phyloP scores from a whole-genome alignment of 2,113 vertebrate genomes.

The Osmerus mordax region DNA sequence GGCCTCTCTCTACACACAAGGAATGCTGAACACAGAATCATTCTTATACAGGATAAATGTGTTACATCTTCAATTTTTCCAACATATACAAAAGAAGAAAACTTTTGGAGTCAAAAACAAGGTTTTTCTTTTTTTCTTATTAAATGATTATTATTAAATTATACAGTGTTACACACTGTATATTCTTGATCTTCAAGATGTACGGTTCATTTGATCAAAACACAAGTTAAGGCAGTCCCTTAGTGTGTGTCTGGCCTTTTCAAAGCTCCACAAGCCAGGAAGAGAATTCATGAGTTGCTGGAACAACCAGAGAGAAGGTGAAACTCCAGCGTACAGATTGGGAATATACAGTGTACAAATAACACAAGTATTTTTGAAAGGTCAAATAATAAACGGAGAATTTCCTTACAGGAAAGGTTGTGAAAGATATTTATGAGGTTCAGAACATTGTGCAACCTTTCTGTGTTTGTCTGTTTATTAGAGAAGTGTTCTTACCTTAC shows the following conservation, averaged over 20 bases:
- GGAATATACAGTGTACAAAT: slow-evolving; percentile 2
- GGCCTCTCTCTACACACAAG: too few species aligned
- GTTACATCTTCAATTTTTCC: too few species aligned
- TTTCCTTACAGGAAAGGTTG: slow-evolving; percentile 7
- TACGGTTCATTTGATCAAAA: not conserved
- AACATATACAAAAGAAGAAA: too few species aligned
- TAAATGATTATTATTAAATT: not conserved
- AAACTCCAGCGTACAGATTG: not conserved
- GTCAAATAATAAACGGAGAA: slow-evolving; percentile 12
- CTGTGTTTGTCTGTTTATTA: not conserved
- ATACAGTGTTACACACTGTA: too few species aligned
- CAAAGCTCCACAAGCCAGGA: not conserved
- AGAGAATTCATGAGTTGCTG: slow-evolving; percentile 5
- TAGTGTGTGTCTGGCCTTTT: slow-evolving; percentile 14
- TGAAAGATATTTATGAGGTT: slow-evolving; percentile 14
- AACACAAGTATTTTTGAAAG: slow-evolving; percentile 17
- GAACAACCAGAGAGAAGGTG: not conserved
- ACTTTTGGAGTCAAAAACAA: not conserved
- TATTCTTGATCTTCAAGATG: not conserved
- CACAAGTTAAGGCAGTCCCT: not conserved
- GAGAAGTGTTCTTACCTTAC: not conserved
- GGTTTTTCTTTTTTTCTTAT: not conserved
- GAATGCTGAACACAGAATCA: too few species aligned
- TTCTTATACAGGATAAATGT: too few species aligned
- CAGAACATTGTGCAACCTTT: slow-evolving; percentile 16